Conservation (phyloP, 2,113 vertebrate species). For the Mormyrus lacerda region DNA sequence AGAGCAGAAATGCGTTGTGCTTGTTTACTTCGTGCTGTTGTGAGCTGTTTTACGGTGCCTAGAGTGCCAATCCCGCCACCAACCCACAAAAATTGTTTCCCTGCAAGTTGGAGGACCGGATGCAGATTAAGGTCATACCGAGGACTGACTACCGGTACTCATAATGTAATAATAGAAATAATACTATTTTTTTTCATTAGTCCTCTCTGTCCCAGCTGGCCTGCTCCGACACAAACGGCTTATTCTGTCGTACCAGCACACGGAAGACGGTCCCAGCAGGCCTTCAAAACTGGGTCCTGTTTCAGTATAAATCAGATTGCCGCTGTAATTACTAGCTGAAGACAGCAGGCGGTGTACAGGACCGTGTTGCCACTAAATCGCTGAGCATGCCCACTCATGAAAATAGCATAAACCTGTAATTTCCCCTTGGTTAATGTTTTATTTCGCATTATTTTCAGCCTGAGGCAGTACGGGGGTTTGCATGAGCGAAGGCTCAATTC, state of each 20-base stretch:
- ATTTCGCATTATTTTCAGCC: not conserved
- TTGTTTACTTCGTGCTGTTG: too few relatives aligned
- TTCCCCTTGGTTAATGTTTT: not conserved
- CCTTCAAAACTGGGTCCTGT: not conserved
- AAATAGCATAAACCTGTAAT: not conserved
- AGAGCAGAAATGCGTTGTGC: too few relatives aligned
- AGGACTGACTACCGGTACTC: not conserved
- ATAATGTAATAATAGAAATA: not conserved
- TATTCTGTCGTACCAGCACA: not conserved
- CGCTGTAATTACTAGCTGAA: not conserved
- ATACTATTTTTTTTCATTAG: not conserved
- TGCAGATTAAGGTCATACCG: too few relatives aligned
- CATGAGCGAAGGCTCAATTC: not conserved
- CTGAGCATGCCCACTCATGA: not conserved
- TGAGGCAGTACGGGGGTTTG: not conserved
- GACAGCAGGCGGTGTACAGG: not conserved
- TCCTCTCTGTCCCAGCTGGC: not conserved
- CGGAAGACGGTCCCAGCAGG: not conserved
- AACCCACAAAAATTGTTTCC: too few relatives aligned
- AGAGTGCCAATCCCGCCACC: too few relatives aligned
- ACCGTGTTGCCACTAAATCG: not conserved
- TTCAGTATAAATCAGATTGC: not conserved
- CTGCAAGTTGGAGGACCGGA: too few relatives aligned
- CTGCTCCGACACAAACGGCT: not conserved
- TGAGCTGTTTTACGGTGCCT: too few relatives aligned